A percentile compares a stretch with the other conserved stretches of the same genome.
Conservation (phyloP, 2,113 vertebrate species). For the Corydoras maculifer region DNA sequence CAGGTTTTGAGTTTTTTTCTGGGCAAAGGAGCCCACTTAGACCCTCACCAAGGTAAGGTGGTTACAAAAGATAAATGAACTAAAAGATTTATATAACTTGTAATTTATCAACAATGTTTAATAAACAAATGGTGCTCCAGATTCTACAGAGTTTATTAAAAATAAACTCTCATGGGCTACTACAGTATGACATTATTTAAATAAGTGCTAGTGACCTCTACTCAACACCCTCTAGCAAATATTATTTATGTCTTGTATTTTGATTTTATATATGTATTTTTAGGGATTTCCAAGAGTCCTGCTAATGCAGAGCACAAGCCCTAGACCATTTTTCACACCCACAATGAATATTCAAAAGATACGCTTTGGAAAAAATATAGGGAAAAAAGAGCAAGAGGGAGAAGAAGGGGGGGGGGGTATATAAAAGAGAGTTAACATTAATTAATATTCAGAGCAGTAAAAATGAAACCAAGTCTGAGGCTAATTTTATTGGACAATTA, state of each 20-base stretch:
- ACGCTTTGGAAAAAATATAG: constrained; percentile 71
- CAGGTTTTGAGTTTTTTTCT: background rate
- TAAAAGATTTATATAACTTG: constrained; percentile 67
- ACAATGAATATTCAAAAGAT: constrained; percentile 95
- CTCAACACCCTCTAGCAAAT: constrained; percentile 84
- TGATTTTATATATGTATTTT: constrained; percentile 68
- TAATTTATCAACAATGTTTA: constrained; percentile 65
- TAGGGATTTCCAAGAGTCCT: constrained; percentile 79
- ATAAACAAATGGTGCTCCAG: constrained; percentile 60
- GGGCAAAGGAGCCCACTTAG: too few relatives aligned
- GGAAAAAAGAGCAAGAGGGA: constrained; percentile 23
- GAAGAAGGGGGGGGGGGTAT: constrained; percentile 7
- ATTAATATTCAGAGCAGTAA: constrained; percentile 99
- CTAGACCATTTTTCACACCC: constrained; percentile 85
- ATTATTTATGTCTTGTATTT: constrained; percentile 88
- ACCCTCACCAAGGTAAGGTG: background rate
- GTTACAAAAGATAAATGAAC: constrained; percentile 59
- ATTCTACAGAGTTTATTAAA: constrained; percentile 51
- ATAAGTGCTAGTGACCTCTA: constrained; percentile 82
- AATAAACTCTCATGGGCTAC: constrained; percentile 61
- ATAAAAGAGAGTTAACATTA: constrained; percentile 85
- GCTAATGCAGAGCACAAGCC: constrained; percentile 73
- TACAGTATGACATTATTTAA: constrained; percentile 84
- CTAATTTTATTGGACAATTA: constrained; percentile 99
- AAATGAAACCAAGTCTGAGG: constrained; percentile 97